phyloP scores from a whole-genome alignment of 2,797 vertebrate species.

The Sebastes kiyomatsui region DNA sequence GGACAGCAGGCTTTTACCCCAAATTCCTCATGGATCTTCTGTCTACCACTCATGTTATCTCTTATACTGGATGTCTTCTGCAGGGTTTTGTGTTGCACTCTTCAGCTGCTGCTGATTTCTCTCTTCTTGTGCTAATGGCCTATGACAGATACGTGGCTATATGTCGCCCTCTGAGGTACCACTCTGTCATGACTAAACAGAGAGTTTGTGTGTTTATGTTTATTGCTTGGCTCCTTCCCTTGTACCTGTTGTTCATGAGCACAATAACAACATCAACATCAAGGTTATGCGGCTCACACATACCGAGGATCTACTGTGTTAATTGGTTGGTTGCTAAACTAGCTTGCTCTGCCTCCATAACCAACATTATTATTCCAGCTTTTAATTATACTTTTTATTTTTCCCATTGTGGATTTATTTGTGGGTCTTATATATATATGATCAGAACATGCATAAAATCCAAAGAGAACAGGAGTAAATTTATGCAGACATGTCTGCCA shows the following conservation, averaged over 20 bases:
- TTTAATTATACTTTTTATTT: conserved; percentile 49
- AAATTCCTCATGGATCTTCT: conserved; percentile 60
- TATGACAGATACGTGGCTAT: conserved; percentile 64
- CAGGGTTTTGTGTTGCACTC: conserved; percentile 49
- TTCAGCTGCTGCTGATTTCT: not conserved
- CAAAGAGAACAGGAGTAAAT: conserved; percentile 55
- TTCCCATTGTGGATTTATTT: conserved; percentile 13
- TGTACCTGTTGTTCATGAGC: not conserved
- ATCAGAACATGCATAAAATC: conserved; percentile 34
- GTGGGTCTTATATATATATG: conserved; percentile 55
- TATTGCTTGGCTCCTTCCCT: not conserved
- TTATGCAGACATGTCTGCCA: conserved; percentile 72
- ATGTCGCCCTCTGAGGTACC: conserved; percentile 52
- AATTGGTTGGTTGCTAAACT: conserved; percentile 13
- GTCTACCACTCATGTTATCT: conserved; percentile 41
- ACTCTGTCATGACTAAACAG: not conserved
- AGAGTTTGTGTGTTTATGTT: not conserved
- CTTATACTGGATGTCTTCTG: conserved; percentile 17
- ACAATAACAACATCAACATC: not conserved
- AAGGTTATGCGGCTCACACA: conserved; percentile 50
- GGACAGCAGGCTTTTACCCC: conserved; percentile 57
- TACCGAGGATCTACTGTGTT: conserved; percentile 51
- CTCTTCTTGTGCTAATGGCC: conserved; percentile 43
- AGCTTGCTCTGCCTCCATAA: conserved; percentile 26
- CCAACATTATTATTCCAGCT: not conserved